Conservation (phyloP, 2,797 vertebrate species). For the Tinamus major region DNA sequence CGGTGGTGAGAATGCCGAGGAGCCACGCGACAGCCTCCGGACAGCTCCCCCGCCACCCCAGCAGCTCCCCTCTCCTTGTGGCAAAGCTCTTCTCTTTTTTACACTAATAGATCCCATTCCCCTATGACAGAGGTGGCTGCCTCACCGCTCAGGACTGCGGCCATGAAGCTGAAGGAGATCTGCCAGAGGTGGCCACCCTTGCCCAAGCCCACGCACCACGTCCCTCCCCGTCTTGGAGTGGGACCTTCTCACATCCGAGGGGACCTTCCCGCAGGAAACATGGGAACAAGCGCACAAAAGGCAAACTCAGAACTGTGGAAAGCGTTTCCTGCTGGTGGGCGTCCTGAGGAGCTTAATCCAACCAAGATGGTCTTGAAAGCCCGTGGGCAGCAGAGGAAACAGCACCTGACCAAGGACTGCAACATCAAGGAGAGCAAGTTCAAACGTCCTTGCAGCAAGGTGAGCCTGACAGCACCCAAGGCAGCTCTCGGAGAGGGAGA, state of each 20-base stretch:
- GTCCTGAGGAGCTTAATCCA: too few species aligned
- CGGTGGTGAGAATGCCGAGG: too few species aligned
- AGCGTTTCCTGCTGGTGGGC: neutral
- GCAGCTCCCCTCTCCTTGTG: too few species aligned
- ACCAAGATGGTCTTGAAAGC: neutral
- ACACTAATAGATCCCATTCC: neutral
- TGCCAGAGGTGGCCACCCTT: too few species aligned
- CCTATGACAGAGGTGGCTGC: rapidly evolving
- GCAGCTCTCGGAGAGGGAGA: neutral
- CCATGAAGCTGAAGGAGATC: neutral
- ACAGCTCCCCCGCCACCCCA: too few species aligned
- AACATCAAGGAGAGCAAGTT: too few species aligned
- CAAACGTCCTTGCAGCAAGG: too few species aligned
- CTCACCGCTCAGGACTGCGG: neutral
- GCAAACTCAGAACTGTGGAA: neutral
- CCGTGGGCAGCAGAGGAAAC: too few species aligned
- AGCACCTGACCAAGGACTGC: too few species aligned
- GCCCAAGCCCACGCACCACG: too few species aligned
- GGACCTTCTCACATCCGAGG: neutral
- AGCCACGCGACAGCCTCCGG: too few species aligned
- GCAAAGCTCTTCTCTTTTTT: neutral
- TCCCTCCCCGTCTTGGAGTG: neutral
- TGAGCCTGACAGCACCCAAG: neutral
- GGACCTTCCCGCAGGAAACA: neutral
- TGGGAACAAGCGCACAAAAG: neutral